Evolutionary conservation across 1,140 invertebrate genomes (phyloP), one percentile per base, ranked within the genome.

Genomic region (Zaprionus taronus): DNA sequence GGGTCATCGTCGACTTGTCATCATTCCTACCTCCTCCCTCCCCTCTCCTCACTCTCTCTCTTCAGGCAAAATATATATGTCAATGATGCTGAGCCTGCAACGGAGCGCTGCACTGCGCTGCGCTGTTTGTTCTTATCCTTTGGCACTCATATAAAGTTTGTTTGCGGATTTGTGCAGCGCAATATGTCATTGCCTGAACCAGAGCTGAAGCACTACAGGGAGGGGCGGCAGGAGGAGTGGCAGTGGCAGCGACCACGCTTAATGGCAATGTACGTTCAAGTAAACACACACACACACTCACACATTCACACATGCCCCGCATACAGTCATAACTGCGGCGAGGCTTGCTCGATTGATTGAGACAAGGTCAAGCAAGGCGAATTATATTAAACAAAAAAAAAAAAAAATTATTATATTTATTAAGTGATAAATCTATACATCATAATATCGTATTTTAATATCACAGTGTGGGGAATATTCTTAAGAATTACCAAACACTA

Each of bases 191-290:
- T 90, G 85, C 86, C 57, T 78, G 53, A 79, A 57, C 61, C 62
- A 75, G 60, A 60, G 47, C 7, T 44, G 4, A 1, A 26, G 17
- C 51, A 17, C 14, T 1, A 20, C 51, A 9, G 12, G 26, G 15
- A 31, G 11, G 7, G 47, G 28, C 15, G 28, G 26, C 24, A 24
- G 34, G 15, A 38, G n/a, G 65, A 44, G 41, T 14, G 41, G 41
- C 22, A 56, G 53, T 28, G 49, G 22, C 44, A 53, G 44, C 72
- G 70, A 85, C 76, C 77, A 90, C 81, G 76, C 76, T 85, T 90
- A 90, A 91, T 90, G 85, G 85, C 85, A 90, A 90, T 85, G 85
- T 90, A 90, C 85, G 85, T 90, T 90, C 79, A 90, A 90, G 85
- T 80, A 90, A 90, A 90, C 81, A 89, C 69, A 89, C 68, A 66